Base-by-base conservation (phyloP, 2,888 invertebrate species). In the Perdita meconis region DNA sequence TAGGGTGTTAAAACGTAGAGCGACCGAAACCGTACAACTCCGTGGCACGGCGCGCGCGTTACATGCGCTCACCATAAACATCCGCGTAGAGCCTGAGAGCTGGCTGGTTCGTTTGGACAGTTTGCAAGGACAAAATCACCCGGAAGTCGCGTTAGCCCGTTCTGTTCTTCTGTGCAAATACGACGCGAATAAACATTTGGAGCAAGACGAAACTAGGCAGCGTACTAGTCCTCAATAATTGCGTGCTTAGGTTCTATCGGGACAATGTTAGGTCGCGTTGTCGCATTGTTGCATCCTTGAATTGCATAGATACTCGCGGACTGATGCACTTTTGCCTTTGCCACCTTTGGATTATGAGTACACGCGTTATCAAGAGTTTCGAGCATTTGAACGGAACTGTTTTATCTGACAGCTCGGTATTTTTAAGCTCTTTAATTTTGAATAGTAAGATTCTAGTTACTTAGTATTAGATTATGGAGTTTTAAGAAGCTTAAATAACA, bases 111-210 rank as follows among this genome's bases (percentile, higher is more conserved):
- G 38, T 56, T 69, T 38, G 50, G 50, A 63, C 55, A 66, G 63
- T 70, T 71, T 71, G 67, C 67, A 50, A 77, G 66, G 63, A 66
- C 70, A 80, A 81, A 81, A 81, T 81, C 78, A 64, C 55, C 73
- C 66, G 60, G 70, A 81, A 74, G 70, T 70, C 66, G 47, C 57
- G 53, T 67, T 69, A 71, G 53, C 65, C 60, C 71, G 75, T 79
- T 65, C 44, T 44, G 40, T 16, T 19, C 55, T 67, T 56, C 55
- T 24, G 53, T 71, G 44, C 64, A 24, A 24, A 60, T 40, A 47
- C 55, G 50, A 38, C 57, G 64, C 55, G 63, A 71, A 80, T 80
- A 74, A 80, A 80, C 71, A 71, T 76, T 67, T 47, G 56, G 42
- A 61, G 67, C 76, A 63, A 80, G 66, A 65, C 67, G 60, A 69